Evolutionary conservation across 2,113 vertebrate species (phyloP).

Genomic region (Diadophis punctatus): DNA sequence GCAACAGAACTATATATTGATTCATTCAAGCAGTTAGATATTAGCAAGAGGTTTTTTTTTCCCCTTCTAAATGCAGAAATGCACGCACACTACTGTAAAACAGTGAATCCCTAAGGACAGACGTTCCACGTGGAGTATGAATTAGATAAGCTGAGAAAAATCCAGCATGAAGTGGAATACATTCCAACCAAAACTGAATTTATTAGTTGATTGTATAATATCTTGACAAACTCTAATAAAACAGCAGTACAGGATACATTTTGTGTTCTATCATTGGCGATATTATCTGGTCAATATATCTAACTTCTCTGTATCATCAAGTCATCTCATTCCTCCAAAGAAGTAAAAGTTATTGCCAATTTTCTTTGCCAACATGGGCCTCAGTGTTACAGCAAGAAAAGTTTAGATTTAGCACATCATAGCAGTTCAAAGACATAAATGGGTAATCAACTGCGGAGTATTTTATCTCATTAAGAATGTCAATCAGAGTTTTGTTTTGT

Average conservation of each 20-base stretch:
- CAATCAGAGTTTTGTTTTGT: neutral
- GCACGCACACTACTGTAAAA: neutral
- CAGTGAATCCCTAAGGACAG: slow-evolving; percentile 3
- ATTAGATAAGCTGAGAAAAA: slow-evolving; percentile 16
- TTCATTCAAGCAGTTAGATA: slow-evolving; percentile 2
- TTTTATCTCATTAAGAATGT: neutral
- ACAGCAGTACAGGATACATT: neutral
- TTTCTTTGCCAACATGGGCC: neutral
- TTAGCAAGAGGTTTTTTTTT: neutral
- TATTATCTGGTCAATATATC: neutral
- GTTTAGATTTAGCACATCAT: neutral
- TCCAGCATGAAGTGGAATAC: slow-evolving; percentile 8
- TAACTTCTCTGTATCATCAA: neutral
- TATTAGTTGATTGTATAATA: slow-evolving; percentile 26
- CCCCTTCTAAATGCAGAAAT: neutral
- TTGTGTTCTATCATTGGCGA: neutral
- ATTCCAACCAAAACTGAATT: slow-evolving; percentile 18
- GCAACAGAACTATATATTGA: neutral
- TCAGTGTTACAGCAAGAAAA: neutral
- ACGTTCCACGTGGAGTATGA: slow-evolving; percentile 21
- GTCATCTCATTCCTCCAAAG: neutral
- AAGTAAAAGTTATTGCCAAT: neutral
- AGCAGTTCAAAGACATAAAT: neutral
- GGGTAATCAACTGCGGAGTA: neutral
- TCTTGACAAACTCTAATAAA: neutral